Evolutionary conservation across 2,797 vertebrate species (phyloP).

Genomic region (Xiphorhynchus erythropygius): DNA sequence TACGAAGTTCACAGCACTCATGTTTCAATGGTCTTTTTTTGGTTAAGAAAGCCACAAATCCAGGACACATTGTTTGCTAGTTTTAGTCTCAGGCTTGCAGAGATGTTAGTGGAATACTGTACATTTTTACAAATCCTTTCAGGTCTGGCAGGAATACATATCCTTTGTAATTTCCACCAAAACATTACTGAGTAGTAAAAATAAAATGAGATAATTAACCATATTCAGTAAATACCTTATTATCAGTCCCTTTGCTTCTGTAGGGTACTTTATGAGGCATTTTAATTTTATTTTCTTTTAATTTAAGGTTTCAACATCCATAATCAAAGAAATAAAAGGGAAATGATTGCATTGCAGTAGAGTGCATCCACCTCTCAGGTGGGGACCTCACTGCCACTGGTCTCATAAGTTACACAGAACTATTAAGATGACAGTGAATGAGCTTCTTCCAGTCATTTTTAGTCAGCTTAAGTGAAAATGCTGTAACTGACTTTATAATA

Average conservation of each 20-base stretch:
- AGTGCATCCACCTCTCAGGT: background rate
- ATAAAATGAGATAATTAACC: background rate
- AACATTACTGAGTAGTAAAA: background rate
- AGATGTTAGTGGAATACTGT: background rate
- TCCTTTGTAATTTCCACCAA: background rate
- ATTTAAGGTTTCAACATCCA: background rate
- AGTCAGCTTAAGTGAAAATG: background rate
- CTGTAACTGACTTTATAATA: background rate
- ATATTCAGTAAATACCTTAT: background rate
- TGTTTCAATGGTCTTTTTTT: constrained; percentile 37
- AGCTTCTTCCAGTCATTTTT: background rate
- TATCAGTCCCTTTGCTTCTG: background rate
- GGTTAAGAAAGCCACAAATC: constrained; percentile 5
- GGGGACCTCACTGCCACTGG: background rate
- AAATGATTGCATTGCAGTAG: background rate
- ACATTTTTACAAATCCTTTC: background rate
- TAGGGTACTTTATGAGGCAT: background rate
- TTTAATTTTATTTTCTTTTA: background rate
- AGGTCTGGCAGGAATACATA: background rate
- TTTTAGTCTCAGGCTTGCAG: background rate
- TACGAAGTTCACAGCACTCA: constrained; percentile 22
- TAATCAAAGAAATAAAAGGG: background rate
- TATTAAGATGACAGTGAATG: background rate
- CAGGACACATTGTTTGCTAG: background rate
- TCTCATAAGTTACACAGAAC: background rate